phyloP scores from a whole-genome alignment of 1,140 invertebrate species.

The Drosophila sucinea region DNA sequence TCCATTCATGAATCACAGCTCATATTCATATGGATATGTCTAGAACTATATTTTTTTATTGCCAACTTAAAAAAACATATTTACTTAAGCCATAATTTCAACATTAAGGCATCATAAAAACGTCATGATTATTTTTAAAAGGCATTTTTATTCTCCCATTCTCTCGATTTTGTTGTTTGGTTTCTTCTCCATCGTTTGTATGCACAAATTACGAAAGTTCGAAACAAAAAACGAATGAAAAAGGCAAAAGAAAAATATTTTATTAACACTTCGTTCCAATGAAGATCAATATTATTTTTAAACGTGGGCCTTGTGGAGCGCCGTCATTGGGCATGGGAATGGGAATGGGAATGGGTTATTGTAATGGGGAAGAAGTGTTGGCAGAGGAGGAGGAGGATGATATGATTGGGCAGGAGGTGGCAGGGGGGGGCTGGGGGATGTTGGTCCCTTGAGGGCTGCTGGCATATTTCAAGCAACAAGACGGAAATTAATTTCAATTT shows the following conservation, averaged over 20 bases:
- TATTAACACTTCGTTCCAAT: conserved; percentile 79
- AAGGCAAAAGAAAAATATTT: conserved; percentile 66
- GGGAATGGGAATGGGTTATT: conserved; percentile 40
- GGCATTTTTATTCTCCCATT: conserved; percentile 48
- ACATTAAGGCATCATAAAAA: conserved; percentile 73
- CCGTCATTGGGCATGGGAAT: conserved; percentile 35
- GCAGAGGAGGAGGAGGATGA: not conserved
- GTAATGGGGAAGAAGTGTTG: not conserved
- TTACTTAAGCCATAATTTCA: conserved; percentile 69
- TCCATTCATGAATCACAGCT: conserved; percentile 15
- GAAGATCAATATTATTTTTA: conserved; percentile 82
- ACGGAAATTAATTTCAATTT: conserved; percentile 70
- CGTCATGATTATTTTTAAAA: conserved; percentile 74
- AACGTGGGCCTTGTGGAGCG: conserved; percentile 52
- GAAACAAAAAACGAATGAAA: conserved; percentile 35
- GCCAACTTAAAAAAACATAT: conserved; percentile 39
- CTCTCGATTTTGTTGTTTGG: conserved; percentile 12
- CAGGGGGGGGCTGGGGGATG: not conserved
- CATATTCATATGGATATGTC: conserved; percentile 17
- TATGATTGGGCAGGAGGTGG: not conserved
- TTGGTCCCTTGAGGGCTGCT: conserved; percentile 36
- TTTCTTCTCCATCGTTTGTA: conserved; percentile 36
- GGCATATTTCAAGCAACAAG: conserved; percentile 65
- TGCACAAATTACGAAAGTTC: conserved; percentile 60
- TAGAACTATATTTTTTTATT: conserved; percentile 66